Percentiles rank a stretch among this genome's conserved stretches.
phyloP scores from a whole-genome alignment of 2,888 invertebrate species.

The Axea sp. region DNA sequence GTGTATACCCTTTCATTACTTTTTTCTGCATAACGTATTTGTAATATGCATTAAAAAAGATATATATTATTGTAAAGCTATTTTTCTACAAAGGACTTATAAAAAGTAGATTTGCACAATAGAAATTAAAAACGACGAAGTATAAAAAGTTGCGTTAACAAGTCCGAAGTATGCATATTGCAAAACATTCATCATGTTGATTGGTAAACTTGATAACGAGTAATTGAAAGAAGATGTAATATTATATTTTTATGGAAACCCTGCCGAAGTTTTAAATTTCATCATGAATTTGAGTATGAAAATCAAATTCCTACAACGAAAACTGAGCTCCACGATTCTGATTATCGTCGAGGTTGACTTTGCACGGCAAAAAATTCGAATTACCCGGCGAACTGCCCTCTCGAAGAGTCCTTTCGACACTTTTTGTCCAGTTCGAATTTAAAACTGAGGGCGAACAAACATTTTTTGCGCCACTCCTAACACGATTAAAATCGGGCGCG shows the following conservation, averaged over 20 bases:
- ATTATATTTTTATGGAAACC: background rate
- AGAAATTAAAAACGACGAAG: no score
- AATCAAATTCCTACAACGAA: constrained; percentile 38
- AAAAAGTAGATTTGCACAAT: no score
- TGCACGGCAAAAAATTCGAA: constrained; percentile 35
- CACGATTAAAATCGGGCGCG: constrained; percentile 25
- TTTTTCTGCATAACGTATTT: no score
- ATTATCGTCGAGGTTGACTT: constrained; percentile 45
- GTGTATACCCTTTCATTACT: no score
- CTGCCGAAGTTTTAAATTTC: constrained; percentile 26
- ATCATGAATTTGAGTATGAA: constrained; percentile 13
- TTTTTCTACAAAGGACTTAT: no score
- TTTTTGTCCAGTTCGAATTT: constrained; percentile 40
- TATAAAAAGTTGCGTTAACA: no score
- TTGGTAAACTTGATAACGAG: background rate
- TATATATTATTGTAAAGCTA: no score
- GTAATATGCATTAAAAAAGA: no score
- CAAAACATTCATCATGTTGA: no score
- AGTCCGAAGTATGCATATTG: no score
- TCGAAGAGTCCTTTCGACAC: constrained; percentile 46
- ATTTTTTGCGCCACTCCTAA: constrained; percentile 30
- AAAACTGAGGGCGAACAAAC: constrained; percentile 42
- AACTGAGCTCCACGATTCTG: constrained; percentile 29
- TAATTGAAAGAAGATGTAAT: constrained; percentile 20
- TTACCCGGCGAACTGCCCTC: constrained; percentile 37